Evolutionary conservation across 2,797 vertebrate genomes (phyloP), one percentile per base, ranked within the genome.

Genomic region (Anniella stebbinsi): DNA sequence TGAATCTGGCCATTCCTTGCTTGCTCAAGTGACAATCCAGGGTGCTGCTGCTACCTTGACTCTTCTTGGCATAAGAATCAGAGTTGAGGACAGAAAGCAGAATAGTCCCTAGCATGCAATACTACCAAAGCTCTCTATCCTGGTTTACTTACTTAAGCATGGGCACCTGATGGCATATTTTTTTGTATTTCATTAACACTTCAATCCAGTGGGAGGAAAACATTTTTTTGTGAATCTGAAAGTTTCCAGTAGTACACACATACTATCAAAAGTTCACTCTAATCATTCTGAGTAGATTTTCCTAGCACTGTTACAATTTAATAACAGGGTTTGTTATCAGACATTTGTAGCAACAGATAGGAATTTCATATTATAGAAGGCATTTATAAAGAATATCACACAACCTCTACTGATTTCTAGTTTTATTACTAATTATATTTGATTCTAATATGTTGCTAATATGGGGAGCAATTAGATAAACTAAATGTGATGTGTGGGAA

Each of bases 401-500:
- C 13, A 38, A 6, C n/a, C 18, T 38, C 25, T 63, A 41, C 17
- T 88, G 5, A 82, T 66, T 66, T 60, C 21, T 84, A 89, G 38
- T 63, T 10, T 84, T 85, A 83, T 92, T 73, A 86, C 70, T 88
- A 7, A 69, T 85, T 82, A 63, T n/a, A 60, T 0, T 86, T 13
- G 48, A 87, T 80, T 92, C 72, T 82, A 67, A 51, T 91, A 87
- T 85, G 3, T 88, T 84, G 10, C n/a, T 63, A 23, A 83, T 90
- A 85, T 70, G 5, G 23, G 88, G 63, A 81, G 57, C 66, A 91
- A 86, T 93, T 92, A 92, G 94, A 93, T 92, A 90, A 86, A 30
- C 10, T 87, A 51, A 33, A 69, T 88, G 94, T 95, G 94, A 86
- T 91, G 30, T 87, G 87, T 25, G 87, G 77, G 88, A 92, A 90